Evolutionary conservation across 2,797 vertebrate species (phyloP).

Genomic region (Pangasius sanitwongsei): DNA sequence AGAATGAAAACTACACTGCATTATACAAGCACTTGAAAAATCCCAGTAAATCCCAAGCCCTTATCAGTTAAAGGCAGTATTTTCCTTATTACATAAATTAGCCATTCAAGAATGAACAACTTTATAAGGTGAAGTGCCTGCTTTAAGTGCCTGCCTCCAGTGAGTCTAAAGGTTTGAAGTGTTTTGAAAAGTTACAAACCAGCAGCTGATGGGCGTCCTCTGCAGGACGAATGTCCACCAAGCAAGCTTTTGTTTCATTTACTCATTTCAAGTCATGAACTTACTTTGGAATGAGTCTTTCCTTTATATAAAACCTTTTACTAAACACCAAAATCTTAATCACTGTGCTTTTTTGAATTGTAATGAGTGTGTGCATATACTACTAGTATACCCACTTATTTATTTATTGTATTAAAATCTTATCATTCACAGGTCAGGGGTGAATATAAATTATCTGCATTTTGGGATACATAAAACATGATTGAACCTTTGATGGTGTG

Average conservation of each 20-base stretch:
- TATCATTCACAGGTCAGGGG: not conserved
- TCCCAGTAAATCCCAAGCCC: not conserved
- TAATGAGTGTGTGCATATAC: not conserved
- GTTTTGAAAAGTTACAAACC: not conserved
- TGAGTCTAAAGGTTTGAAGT: conserved; percentile 12
- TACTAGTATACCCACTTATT: not conserved
- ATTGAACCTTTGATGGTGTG: not conserved
- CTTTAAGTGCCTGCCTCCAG: conserved; percentile 19
- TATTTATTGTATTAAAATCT: too few species aligned
- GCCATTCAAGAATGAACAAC: not conserved
- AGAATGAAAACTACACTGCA: not conserved
- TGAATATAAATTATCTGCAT: not conserved
- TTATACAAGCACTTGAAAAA: not conserved
- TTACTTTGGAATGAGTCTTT: not conserved
- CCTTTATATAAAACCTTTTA: not conserved
- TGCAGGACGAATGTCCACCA: conserved; percentile 19
- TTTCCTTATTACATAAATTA: not conserved
- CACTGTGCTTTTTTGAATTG: not conserved
- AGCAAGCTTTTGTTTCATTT: not conserved
- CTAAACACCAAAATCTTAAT: not conserved
- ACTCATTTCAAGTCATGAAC: not conserved
- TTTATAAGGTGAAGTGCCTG: conserved; percentile 28
- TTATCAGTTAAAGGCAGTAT: not conserved
- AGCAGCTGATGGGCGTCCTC: conserved; percentile 17
- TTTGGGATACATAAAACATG: not conserved